Percentiles rank a stretch among this genome's conserved stretches.
phyloP scores from a whole-genome alignment of 1,140 invertebrate genomes.

The Apis cerana region DNA sequence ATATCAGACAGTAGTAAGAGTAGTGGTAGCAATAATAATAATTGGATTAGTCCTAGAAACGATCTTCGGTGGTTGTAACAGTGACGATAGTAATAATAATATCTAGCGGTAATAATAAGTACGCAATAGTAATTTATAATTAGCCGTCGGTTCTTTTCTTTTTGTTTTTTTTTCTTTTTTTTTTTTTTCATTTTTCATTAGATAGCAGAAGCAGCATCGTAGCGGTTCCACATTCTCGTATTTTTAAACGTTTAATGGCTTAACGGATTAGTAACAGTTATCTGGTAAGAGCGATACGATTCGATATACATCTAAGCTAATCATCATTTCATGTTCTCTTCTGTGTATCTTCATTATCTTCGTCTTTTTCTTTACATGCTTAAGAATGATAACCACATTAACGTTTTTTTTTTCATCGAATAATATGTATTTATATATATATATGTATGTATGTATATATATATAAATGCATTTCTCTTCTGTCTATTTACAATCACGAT shows the following conservation, averaged over 20 bases:
- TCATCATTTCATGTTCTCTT: slow-evolving; percentile 1
- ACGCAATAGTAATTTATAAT: slow-evolving; percentile 60
- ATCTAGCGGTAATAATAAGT: slow-evolving; percentile 61
- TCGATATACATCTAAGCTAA: slow-evolving; percentile 75
- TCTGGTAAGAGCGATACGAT: slow-evolving; percentile 50
- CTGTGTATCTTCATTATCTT: background rate
- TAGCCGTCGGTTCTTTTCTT: slow-evolving; percentile 40
- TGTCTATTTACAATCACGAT: slow-evolving; percentile 62
- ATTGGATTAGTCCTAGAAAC: slow-evolving; percentile 44
- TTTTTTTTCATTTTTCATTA: background rate
- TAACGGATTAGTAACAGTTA: slow-evolving; percentile 65
- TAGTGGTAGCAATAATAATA: slow-evolving; percentile 65
- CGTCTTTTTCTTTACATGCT: slow-evolving; percentile 67
- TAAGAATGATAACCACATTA: slow-evolving; percentile 67
- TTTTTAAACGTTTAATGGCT: slow-evolving; percentile 47
- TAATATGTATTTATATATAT: slow-evolving; percentile 39
- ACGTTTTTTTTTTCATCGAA: slow-evolving; percentile 51
- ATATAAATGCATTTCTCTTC: slow-evolving; percentile 69
- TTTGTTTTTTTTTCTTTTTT: slow-evolving; percentile 6
- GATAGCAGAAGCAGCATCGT: slow-evolving; percentile 52
- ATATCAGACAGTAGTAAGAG: slow-evolving; percentile 65
- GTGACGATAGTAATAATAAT: slow-evolving; percentile 56
- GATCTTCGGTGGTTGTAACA: slow-evolving; percentile 50
- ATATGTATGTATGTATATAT: slow-evolving; percentile 9
- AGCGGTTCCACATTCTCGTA: slow-evolving; percentile 24